Percentiles rank a stretch among this genome's conserved stretches.
Conservation (phyloP, 2,797 vertebrate species). For the Hylomyscus alleni region DNA sequence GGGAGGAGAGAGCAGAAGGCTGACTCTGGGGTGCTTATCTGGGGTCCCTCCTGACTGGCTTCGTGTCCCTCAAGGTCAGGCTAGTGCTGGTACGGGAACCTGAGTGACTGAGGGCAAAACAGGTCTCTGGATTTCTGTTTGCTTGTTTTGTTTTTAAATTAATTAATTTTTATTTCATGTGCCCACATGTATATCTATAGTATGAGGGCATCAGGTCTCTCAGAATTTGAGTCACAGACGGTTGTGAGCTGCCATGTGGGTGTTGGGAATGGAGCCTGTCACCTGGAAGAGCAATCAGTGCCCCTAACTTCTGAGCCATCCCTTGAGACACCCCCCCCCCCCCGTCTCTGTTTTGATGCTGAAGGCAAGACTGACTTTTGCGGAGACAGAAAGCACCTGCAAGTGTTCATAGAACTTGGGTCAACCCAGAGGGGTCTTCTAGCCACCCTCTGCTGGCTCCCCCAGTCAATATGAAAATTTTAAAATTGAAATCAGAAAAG, state of each 20-base stretch:
- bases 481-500: not conserved
- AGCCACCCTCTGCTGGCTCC: not conserved
- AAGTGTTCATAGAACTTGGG: not conserved
- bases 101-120: not conserved
- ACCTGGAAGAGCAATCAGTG: not conserved
- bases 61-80: not conserved
- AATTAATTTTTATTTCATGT: not conserved
- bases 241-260: not conserved
- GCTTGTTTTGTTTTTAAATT: not conserved
- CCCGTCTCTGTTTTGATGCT: not conserved
- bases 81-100: not conserved
- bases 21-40: not conserved
- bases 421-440: not conserved
- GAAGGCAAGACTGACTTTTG: not conserved
- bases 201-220: not conserved
- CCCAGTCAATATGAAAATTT: not conserved
- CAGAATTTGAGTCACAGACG: not conserved
- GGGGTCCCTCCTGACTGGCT: not conserved
- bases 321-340: not conserved
- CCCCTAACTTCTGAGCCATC: not conserved
- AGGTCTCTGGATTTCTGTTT: not conserved
- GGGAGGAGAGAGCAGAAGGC: no score
- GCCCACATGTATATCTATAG: not conserved
- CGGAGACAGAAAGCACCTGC: no score
- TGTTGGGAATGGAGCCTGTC: not conserved